These are phyloP conservation scores for Hemiprocne comata DNA, from an alignment of 2,113 vertebrate genomes.

Conservation along the genomic window DNA sequence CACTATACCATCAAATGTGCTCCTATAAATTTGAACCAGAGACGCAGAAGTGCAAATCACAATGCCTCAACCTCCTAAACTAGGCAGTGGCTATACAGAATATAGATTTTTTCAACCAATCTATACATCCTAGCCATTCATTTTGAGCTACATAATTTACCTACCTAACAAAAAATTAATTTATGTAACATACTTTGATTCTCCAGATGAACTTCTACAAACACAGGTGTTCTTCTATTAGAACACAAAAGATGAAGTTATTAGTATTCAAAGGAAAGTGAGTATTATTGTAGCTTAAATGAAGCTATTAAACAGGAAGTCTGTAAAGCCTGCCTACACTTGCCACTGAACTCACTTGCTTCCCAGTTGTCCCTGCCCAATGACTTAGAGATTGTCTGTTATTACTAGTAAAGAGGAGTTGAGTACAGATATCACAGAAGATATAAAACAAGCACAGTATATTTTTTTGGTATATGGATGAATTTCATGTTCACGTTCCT, in stretches of 20 bases:
- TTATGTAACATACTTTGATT: not conserved
- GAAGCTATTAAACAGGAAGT: not conserved
- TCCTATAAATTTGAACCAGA: not conserved
- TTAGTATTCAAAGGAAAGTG: not conserved
- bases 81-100: not conserved
- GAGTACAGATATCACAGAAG: not conserved
- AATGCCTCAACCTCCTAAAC: not conserved
- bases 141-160: not conserved
- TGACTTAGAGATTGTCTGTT: not conserved
- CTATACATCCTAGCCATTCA: not conserved
- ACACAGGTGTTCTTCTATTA: not conserved
- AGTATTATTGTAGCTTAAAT: not conserved
- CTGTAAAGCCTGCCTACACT: not conserved
- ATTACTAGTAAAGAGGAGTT: not conserved
- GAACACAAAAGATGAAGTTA: not conserved
- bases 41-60: not conserved
- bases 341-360: not conserved
- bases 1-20: not conserved
- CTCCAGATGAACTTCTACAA: not conserved
- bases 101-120: not conserved
- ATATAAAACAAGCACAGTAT: not conserved
- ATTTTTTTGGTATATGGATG: not conserved
- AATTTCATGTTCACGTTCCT: not conserved
- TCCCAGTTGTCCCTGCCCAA: not conserved
- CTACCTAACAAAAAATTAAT: not conserved